Evolutionary conservation across 2,113 vertebrate species (phyloP).

Genomic region (Suricata suricatta): DNA sequence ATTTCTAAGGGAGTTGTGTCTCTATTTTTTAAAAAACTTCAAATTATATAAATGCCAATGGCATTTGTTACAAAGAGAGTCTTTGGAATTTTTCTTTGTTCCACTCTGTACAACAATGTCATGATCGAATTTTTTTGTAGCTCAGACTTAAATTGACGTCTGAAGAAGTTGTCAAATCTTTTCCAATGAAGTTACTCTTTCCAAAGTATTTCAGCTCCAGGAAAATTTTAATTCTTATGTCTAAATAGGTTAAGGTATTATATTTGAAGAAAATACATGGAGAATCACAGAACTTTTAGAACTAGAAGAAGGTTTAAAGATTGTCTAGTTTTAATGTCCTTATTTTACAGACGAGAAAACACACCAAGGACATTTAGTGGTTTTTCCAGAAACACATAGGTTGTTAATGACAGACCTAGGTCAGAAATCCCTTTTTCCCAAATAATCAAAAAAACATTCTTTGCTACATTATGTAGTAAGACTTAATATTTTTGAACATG

Average conservation of each 20-base stretch:
- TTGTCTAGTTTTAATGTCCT: background rate
- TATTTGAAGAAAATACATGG: background rate
- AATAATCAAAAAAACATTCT: background rate
- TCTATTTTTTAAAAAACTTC: background rate
- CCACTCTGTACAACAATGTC: background rate
- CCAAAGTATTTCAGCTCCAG: conserved; percentile 21
- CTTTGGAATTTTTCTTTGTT: conserved; percentile 65
- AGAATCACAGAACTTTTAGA: background rate
- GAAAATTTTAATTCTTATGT: conserved; percentile 52
- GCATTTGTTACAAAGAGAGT: conserved; percentile 64
- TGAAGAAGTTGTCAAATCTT: conserved; percentile 60
- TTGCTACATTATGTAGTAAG: conserved; percentile 28
- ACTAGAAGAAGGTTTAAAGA: background rate
- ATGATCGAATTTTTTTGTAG: conserved; percentile 58
- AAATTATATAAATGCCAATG: conserved; percentile 62
- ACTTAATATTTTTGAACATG: background rate
- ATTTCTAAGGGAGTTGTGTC: conserved; percentile 43
- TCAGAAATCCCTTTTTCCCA: background rate
- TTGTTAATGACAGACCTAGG: background rate
- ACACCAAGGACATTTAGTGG: background rate
- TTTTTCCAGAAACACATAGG: background rate
- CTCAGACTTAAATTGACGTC: conserved; percentile 28
- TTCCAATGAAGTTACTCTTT: conserved; percentile 42
- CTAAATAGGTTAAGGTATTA: background rate
- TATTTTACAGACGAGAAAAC: background rate